Base-by-base conservation (phyloP, 2,888 invertebrate species). In the Diarsia mendica region DNA sequence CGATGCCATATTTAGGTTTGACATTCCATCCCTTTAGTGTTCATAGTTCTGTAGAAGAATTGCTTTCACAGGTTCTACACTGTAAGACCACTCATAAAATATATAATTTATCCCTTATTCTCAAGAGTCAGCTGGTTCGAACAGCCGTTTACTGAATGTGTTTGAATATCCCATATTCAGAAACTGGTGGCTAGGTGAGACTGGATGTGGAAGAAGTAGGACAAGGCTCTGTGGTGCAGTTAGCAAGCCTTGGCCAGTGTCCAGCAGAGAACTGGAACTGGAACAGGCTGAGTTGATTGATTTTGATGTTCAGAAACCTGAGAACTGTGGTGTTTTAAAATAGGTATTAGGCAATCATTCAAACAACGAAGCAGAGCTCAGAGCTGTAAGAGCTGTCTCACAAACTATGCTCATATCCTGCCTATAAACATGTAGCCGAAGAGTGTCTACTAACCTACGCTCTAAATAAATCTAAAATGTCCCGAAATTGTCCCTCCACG, bases 401-500 rank as follows among this genome's bases (percentile, higher is more conserved):
- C 39, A 39, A 39, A 39, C 39, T 39, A 39, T 39, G 39, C 4
- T 39, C 39, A 4, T 39, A 28, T 28, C 39, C 39, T 39, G 39
- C 39, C 2, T 39, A 39, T 3, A 39, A 39, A 39, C 4, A 6
- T 39, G 39, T 39, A 39, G 39, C 39, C 39, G 39, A 39, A 39
- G 39, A 5, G 6, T 3, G 39, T 39, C 39, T 39, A 39, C 39
- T 39, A 39, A 39, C 39, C 3, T 28, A 15, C 1, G 18, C 20
- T 46, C 3, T 20, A 55, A 75, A 23, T 33, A 65, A 69, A 28
- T 28, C 28, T 2, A 28, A n/a, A 28, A 4, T 81, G 72, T 81
- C 77, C 82, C 23, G 49, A 63, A 75, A 61, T 65, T n/a, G 23
- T 61, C 15, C 20, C n/a, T 1, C 5, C 13, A 39, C 48, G 66